Base-by-base conservation (phyloP, 2,797 vertebrate genomes). In the Chiroxiphia lanceolata region DNA sequence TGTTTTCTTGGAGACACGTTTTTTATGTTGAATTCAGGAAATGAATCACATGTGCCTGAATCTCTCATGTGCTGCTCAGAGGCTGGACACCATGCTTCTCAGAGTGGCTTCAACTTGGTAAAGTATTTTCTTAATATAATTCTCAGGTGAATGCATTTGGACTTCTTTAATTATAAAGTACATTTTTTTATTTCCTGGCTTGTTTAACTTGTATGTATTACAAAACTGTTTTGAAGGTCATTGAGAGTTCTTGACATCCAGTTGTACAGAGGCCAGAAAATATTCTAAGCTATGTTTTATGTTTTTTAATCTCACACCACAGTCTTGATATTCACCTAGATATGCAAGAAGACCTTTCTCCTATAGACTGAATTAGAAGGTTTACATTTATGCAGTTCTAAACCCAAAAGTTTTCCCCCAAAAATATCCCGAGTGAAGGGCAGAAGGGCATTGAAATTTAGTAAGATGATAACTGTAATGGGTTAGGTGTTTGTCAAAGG, bases 1-100 rank as follows among this genome's bases (percentile, higher is more conserved):
- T 99, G 99, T 96, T 98, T 99, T 83, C 87, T 99, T 80, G 99
- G 99, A 25, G 99, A 99, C 96, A 98, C 98, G 33, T 99, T 98
- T 96, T 91, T 99, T 82, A 98, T 99, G 56, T 72, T 99, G 79
- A 97, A 98, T 88, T 97, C 97, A 90, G 98, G 98, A 61, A 84
- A 40, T 68, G 93, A 98, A 65, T 97, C 95, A 2, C 92, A 97
- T 31, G 81, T 95, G 15, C 91, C 97, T 93, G 97, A 97, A 93
- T 91, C 92, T 91, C 90, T 93, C 5, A 4, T 54, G 10, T 93
- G 88, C 34, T 90, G 74, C 50, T 36, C 94, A 31, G 94, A 97
- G 61, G 45, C 60, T 56, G 57, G 34, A 36, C 70, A 64, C 47
- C 12, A 18, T 70, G 23, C 63, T 96, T 92, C 70, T 13, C 90